These are phyloP conservation scores for Drepana falcataria DNA, from an alignment of 2,888 invertebrate species.

Conservation along the genomic window DNA sequence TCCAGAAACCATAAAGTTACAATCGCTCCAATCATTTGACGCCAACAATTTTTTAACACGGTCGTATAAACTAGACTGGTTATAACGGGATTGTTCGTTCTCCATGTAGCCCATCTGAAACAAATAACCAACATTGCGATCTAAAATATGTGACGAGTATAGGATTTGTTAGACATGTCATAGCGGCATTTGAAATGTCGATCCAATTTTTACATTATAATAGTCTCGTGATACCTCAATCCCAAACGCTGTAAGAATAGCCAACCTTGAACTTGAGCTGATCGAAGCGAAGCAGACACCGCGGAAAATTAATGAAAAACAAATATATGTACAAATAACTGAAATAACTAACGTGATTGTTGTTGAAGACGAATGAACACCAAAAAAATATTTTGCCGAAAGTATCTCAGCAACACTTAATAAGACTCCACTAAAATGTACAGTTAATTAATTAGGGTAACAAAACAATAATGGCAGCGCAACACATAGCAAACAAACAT, in stretches of 20 bases:
- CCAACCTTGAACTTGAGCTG: conserved; percentile 47
- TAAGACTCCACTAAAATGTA: too few species aligned
- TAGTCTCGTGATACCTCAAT: conserved; percentile 11
- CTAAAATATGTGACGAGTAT: background rate
- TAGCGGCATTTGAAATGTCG: too few species aligned
- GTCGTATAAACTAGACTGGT: conserved; percentile 58
- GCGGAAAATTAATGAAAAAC: conserved; percentile 3
- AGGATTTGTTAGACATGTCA: too few species aligned
- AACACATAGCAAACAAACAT: too few species aligned
- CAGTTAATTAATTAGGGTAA: too few species aligned
- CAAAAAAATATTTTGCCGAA: too few species aligned
- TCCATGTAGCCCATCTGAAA: conserved; percentile 64
- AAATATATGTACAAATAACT: background rate
- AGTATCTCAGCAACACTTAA: too few species aligned
- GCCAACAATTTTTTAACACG: conserved; percentile 67
- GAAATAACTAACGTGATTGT: too few species aligned
- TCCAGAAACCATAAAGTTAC: conserved; percentile 75
- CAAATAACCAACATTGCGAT: conserved; percentile 8
- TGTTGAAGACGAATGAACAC: too few species aligned
- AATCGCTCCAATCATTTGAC: conserved; percentile 79
- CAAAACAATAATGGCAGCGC: too few species aligned
- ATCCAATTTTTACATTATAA: too few species aligned
- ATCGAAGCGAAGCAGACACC: conserved; percentile 14
- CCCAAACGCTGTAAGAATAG: conserved; percentile 4
- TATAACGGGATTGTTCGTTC: conserved; percentile 32